A percentile compares a stretch with the other conserved stretches of the same genome.
These are phyloP conservation scores for Arremon brunneinucha DNA, from an alignment of 2,797 vertebrate species.

Conservation along the genomic window DNA sequence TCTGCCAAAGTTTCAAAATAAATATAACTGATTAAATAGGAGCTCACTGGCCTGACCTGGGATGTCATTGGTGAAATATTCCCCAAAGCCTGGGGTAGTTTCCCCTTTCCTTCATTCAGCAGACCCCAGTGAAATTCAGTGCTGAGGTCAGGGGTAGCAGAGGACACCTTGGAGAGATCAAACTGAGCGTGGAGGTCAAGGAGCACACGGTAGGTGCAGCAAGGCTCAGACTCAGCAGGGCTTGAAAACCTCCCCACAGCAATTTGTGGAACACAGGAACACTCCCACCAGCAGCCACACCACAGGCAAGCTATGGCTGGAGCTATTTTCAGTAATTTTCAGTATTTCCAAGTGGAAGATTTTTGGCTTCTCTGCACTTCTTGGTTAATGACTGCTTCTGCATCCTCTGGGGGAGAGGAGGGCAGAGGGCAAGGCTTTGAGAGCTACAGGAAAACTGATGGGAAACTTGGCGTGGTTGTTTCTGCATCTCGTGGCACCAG, in stretches of 20 bases:
- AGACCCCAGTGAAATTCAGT: neutral
- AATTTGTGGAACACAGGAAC: neutral
- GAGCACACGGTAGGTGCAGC: fast-evolving
- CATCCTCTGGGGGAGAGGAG: neutral
- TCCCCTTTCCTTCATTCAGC: neutral
- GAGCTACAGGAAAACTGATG: neutral
- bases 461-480: neutral
- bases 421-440: neutral
- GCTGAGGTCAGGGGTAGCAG: neutral
- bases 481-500: fast-evolving
- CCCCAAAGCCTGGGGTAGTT: neutral
- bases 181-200: neutral
- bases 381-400: neutral
- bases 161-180: neutral
- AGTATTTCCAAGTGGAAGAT: neutral
- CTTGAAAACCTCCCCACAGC: neutral
- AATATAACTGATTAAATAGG: neutral
- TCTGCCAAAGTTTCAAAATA: neutral
- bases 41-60: neutral
- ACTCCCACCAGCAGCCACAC: neutral
- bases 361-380: fast-evolving
- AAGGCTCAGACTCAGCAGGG: neutral
- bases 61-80: neutral
- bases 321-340: neutral
- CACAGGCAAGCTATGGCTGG: neutral